Evolutionary conservation across 2,888 invertebrate genomes (phyloP), one percentile per base, ranked within the genome.

Genomic region (Leucophora obtusa): DNA sequence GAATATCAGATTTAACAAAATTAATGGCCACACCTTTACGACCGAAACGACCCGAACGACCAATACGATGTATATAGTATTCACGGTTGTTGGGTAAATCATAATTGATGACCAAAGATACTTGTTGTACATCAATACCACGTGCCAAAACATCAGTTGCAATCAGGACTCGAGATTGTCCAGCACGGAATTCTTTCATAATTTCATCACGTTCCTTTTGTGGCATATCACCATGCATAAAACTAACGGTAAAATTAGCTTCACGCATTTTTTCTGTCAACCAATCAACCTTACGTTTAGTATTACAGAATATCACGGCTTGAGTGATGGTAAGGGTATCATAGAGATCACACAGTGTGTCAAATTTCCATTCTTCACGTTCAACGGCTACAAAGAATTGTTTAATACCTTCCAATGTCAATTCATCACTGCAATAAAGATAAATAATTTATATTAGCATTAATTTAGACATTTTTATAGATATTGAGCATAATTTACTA

Each of bases 381-480:
- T 99, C 99, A 0, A 99, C 99, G 24, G 98, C 98, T 7, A 99
- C 99, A 87, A 99, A 99, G 92, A 99, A 99, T 91, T 99, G 99
- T 90, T 99, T 99, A 84, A 99, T 99, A 56, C 99, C 99, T 93
- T 99, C 99, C 82, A 99, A 92, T 66, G 99, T 99, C 95, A 99
- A 94, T 92, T 99, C 99, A 92, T 99, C 97, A 93, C 96, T 96
- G 79, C 11, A 82, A 84, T 56, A 50, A 10, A 53, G 17, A 58
- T 7, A 15, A 38, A 24, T 28, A 28, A 28, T 28, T 28, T 28
- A 28, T 28, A 28, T 28, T 28, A 28, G 7, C 6, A 28, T 28
- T 28, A 28, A 1, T 28, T 4, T 21, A 21, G 21, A 21, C 21
- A 4, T n/a, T n/a, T n/a, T n/a, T n/a, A n/a, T n/a, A n/a, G n/a